Evolutionary conservation across 2,797 vertebrate species (phyloP), one percentile per base, ranked within the genome.

Genomic region (Chiroxiphia lanceolata): DNA sequence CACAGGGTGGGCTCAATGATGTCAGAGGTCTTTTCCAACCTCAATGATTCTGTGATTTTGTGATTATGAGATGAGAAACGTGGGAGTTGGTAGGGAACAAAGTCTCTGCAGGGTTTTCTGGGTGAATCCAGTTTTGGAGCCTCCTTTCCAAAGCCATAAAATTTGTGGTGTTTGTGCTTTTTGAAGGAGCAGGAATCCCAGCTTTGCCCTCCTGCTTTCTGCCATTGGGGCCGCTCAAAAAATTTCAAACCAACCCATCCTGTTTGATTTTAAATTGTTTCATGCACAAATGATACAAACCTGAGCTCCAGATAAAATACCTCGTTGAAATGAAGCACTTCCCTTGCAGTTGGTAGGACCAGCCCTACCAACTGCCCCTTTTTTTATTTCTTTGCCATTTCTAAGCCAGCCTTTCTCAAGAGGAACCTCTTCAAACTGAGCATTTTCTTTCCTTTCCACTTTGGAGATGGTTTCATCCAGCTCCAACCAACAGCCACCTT

Each of bases 151-250:
- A 61, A 77, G 31, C 45, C 27, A 5, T 21, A n/a, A 13, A 21
- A 11, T 21, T 2, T 8, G 20, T 15, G 34, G 15, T 4, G 31
- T 22, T 56, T 17, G 15, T 17, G 50, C 26, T 51, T 51, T 51
- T 11, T 36, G 65, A 45, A 47, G 61, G 11, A 45, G 6, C n/a
- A 23, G 6, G 23, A 23, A 13, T 8, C n/a, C 3, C 63, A 56
- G 77, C 69, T 51, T 45, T 51, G 36, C 53, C 42, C 31, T 70
- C 40, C 47, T 15, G 33, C 42, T 75, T 0, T 20, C 38, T 48
- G n/a, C 38, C 5, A 0, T 4, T 21, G 68, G 42, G 25, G 25
- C 36, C 34, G 8, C 27, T n/a, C 8, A 0, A 9, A 57, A 36
- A 36, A 56, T 36, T 20, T 53, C n/a, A 29, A 67, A 38, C 18